Percentiles rank a stretch among this genome's conserved stretches.
phyloP scores from a whole-genome alignment of 2,113 vertebrate species.

The Charina bottae region DNA sequence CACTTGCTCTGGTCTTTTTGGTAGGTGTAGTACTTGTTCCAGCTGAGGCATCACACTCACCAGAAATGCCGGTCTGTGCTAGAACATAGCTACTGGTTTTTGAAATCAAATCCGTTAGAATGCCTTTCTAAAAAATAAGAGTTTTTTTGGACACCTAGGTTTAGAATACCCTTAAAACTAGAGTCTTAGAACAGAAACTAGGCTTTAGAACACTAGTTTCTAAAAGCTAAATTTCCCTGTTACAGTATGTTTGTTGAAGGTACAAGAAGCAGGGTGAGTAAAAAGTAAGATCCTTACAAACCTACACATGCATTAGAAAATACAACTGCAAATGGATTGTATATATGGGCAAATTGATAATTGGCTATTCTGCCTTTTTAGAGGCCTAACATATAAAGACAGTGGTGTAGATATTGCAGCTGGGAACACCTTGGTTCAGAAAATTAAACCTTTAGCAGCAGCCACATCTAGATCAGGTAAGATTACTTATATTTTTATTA shows the following conservation, averaged over 20 bases:
- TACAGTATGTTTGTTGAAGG: not conserved
- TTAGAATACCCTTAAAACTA: not conserved
- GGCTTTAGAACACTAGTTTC: not conserved
- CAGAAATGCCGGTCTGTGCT: not conserved
- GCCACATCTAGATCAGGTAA: constrained; percentile 91
- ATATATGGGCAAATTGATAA: not conserved
- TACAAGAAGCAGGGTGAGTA: not conserved
- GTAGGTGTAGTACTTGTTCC: not conserved
- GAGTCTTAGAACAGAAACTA: not conserved
- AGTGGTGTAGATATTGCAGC: constrained; percentile 94
- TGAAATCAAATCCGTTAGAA: not conserved
- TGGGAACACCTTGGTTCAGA: constrained; percentile 88
- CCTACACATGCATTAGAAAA: not conserved
- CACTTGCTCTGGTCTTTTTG: not conserved
- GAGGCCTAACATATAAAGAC: constrained; percentile 92
- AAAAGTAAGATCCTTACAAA: not conserved
- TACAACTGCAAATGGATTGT: not conserved
- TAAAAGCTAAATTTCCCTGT: not conserved
- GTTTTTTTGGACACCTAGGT: not conserved
- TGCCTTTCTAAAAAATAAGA: not conserved
- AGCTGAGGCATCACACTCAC: not conserved
- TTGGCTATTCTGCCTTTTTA: constrained; percentile 62
- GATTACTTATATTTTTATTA: not conserved
- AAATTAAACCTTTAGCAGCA: constrained; percentile 92
- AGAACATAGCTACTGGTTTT: not conserved